A percentile compares a stretch with the other conserved stretches of the same genome.
Conservation (phyloP, 2,888 invertebrate genomes). For the Diaperis boleti region DNA sequence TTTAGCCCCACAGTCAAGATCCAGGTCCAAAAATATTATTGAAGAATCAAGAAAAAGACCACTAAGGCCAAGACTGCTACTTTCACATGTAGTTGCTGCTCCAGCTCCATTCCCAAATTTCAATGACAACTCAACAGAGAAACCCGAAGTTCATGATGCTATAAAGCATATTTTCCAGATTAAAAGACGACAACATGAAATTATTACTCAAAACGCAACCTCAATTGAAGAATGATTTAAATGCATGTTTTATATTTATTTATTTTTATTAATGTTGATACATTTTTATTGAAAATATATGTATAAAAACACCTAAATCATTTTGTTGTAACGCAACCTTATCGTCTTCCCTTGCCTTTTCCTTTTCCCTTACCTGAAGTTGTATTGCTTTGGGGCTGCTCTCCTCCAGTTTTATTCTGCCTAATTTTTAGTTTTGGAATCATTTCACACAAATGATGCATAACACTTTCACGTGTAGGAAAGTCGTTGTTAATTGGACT, state of each 20-base stretch:
- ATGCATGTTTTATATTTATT: conserved; percentile 21
- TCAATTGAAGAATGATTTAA: conserved; percentile 21
- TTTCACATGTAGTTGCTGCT: conserved; percentile 7
- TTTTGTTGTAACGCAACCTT: conserved; percentile 41
- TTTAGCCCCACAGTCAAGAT: conserved; percentile 13
- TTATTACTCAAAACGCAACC: conserved; percentile 32
- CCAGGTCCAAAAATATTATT: conserved; percentile 13
- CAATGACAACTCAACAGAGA: conserved; percentile 2
- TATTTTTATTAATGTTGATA: conserved; percentile 9
- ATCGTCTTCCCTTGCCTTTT: conserved; percentile 56
- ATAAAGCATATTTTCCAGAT: conserved; percentile 14
- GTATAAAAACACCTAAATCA: conserved; percentile 5
- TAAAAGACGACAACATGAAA: conserved; percentile 11
- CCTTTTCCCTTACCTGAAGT: conserved; percentile 58
- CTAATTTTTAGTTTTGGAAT: conserved; percentile 93
- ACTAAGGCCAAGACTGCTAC: background rate
- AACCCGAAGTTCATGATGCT: background rate
- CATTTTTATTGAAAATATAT: conserved; percentile 7
- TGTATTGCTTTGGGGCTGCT: conserved; percentile 54
- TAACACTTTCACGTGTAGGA: conserved; percentile 80
- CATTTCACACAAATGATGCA: conserved; percentile 82
- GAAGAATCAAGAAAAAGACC: conserved; percentile 13
- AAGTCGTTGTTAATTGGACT: conserved; percentile 78
- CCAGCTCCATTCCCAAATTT: background rate
- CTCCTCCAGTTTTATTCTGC: conserved; percentile 69